Percentiles rank a stretch among this genome's conserved stretches.
Conservation (phyloP, 2,888 invertebrate genomes). For the Temnothorax rugatulus region DNA sequence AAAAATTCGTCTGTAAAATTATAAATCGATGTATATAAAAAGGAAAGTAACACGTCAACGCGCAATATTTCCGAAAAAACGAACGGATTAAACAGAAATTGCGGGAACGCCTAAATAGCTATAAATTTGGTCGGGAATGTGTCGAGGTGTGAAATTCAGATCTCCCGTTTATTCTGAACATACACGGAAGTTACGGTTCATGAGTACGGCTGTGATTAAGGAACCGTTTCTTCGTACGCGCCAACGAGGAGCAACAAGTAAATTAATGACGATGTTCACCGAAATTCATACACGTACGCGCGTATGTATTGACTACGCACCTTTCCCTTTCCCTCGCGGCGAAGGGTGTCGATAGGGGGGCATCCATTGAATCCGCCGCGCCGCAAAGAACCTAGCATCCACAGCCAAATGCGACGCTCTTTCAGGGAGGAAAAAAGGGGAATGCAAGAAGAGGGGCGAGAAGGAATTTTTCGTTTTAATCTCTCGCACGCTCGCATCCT, state of each 20-base stretch:
- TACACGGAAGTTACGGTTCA: slow-evolving; percentile 44
- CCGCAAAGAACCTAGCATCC: slow-evolving; percentile 62
- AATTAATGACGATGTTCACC: slow-evolving; percentile 25
- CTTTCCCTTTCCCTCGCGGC: slow-evolving; percentile 56
- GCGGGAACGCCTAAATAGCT: neutral
- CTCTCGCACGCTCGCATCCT: slow-evolving; percentile 68
- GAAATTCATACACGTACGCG: slow-evolving; percentile 33
- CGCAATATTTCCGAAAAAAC: neutral
- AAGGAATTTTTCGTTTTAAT: slow-evolving; percentile 75
- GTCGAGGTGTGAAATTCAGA: slow-evolving; percentile 40
- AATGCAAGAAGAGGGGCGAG: slow-evolving; percentile 7
- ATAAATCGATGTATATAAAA: neutral
- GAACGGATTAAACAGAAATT: slow-evolving; percentile 6
- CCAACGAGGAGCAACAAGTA: slow-evolving; percentile 43
- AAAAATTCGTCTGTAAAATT: neutral
- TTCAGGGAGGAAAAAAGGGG: slow-evolving; percentile 61
- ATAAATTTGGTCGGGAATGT: slow-evolving; percentile 18
- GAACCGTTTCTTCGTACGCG: slow-evolving; percentile 37
- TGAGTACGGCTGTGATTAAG: slow-evolving; percentile 38
- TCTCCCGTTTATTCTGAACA: slow-evolving; percentile 13
- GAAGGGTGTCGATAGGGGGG: slow-evolving; percentile 60
- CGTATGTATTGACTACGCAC: slow-evolving; percentile 22
- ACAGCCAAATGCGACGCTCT: slow-evolving; percentile 65
- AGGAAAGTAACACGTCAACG: neutral
- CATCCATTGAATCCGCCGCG: slow-evolving; percentile 72